Evolutionary conservation across 1,140 invertebrate species (phyloP).

Genomic region (Diorhabda elongata): DNA sequence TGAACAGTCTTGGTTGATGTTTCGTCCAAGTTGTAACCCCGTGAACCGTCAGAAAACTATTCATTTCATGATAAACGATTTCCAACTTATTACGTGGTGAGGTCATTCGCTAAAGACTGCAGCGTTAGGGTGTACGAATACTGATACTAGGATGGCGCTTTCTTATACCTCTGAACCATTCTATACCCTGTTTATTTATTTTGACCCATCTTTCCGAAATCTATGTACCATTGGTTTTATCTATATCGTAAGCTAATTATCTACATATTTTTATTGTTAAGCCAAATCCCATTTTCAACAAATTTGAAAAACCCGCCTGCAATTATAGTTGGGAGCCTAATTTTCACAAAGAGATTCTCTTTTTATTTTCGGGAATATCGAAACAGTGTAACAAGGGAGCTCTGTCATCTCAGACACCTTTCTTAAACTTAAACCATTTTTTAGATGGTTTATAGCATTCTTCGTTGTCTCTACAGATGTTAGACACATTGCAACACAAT

Average conservation of each 20-base stretch:
- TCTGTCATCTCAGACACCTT: background rate
- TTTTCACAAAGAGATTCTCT: too few species aligned
- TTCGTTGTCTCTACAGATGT: too few species aligned
- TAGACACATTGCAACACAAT: too few species aligned
- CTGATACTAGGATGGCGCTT: background rate
- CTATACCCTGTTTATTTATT: background rate
- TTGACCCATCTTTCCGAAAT: background rate
- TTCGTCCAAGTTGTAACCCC: slow-evolving; percentile 42
- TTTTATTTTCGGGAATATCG: background rate
- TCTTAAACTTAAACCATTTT: background rate
- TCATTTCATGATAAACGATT: background rate
- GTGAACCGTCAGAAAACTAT: slow-evolving; percentile 2
- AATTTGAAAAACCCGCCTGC: background rate
- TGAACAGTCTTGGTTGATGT: slow-evolving; percentile 49
- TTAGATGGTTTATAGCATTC: background rate
- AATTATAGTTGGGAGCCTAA: background rate
- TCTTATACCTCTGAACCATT: background rate
- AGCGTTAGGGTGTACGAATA: background rate
- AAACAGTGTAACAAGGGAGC: background rate
- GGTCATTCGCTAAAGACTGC: background rate
- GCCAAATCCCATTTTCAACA: background rate
- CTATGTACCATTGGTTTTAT: background rate
- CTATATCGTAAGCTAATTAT: background rate
- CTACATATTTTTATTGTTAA: background rate
- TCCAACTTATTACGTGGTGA: slow-evolving; percentile 2